phyloP scores from a whole-genome alignment of 2,888 invertebrate genomes.

The Anorthoa munda region DNA sequence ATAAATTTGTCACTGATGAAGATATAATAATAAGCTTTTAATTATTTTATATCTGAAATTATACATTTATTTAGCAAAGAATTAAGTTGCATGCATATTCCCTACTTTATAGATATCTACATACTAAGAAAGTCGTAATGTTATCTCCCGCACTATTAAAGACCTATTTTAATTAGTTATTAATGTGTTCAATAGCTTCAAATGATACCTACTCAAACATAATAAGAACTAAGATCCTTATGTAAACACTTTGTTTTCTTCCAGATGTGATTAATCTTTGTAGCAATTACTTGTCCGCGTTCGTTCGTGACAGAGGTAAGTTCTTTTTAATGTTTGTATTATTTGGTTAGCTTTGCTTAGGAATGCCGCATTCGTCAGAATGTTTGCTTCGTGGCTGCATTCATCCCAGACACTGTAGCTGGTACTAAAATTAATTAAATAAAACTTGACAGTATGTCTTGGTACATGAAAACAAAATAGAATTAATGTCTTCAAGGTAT shows the following conservation, averaged over 20 bases:
- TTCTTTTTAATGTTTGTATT: slow-evolving; percentile 17
- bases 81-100: no score
- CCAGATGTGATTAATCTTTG: slow-evolving; percentile 77
- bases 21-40: no score
- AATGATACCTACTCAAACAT: not conserved
- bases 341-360: not conserved
- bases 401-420: not conserved
- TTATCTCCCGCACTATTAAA: no score
- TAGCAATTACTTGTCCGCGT: slow-evolving; percentile 80
- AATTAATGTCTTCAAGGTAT: not conserved
- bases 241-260: slow-evolving; percentile 58
- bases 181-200: not conserved
- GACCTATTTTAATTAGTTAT: not conserved
- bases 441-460: not conserved
- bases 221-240: not conserved
- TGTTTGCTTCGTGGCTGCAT: not conserved
- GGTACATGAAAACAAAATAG: not conserved
- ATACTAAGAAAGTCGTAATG: no score
- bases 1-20: no score
- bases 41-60: no score
- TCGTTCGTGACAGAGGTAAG: slow-evolving; percentile 80
- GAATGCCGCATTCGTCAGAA: not conserved
- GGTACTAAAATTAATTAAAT: not conserved
- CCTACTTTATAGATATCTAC: no score
- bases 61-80: no score